Base-by-base conservation (phyloP, 1,140 invertebrate species). In the Ylistrum balloti region DNA sequence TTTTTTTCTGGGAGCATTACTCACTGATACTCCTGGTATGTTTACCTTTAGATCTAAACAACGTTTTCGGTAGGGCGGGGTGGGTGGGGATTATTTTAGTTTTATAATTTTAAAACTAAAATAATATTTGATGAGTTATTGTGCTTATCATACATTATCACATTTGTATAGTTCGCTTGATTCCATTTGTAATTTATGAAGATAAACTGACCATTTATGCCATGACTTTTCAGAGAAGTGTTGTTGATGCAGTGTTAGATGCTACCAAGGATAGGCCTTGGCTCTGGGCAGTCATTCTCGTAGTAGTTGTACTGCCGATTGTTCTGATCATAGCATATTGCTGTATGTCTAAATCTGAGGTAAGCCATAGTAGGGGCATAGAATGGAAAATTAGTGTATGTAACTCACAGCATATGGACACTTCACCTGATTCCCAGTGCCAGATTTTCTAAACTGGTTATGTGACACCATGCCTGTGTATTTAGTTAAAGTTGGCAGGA, bases 191-290 rank as follows among this genome's bases (percentile, higher is more conserved):
- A 17, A 13, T 13, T 22, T 56, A 2, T 88, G 48, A 28, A 28
- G 34, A 88, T 33, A 34, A 48, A 33, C 87, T 20, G 20, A 41
- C 1, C 7, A 35, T 88, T 88, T 88, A 28, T 41, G 33, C 33
- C 17, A 22, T 41, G 34, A 86, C 34, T 92, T 96, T 96, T 93
- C 97, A 99, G 98, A 98, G 98, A 95, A 98, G 98, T 95, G 96
- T 98, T 93, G 97, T 99, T 95, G 97, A 98, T 95, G 97, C 98
- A 92, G 96, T 98, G 89, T 97, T 98, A 92, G 97, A 97, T 95
- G 98, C 98, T 93, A 98, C 98, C 90, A 98, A 98, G 93, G 98
- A 98, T 90, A 97, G 98, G 95, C 99, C 99, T 38, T 99, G 98
- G 98, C 97, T 99, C 91, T 99, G 98, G 98, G 98, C 97, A 88